Evolutionary conservation across 2,113 vertebrate species (phyloP), one percentile per base, ranked within the genome.

Genomic region (Tupaia chinensis): DNA sequence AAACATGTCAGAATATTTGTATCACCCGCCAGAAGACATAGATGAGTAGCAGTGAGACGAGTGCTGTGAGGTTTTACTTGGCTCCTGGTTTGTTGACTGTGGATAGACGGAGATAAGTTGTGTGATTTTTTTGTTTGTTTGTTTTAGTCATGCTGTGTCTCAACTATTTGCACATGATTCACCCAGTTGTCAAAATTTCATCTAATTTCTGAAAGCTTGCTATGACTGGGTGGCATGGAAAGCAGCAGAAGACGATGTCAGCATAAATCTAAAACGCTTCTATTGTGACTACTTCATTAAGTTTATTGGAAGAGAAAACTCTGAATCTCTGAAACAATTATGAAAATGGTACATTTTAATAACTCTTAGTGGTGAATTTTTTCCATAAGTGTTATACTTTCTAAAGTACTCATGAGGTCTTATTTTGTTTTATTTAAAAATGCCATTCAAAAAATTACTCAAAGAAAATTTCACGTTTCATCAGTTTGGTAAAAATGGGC

Each of bases 11-110:
- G 61, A 90, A 34, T 79, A 86, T 83, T 91, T 94, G 15, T 86
- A 65, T 93, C 27, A 63, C 17, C 93, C 53, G 93, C 80, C 89
- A 96, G 83, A 94, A 94, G 82, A 91, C 76, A 83, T 56, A 81
- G 54, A 88, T 91, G 74, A 90, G 66, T 68, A 83, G 22, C 74
- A 83, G 27, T 93, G 74, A 91, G 93, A 89, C 81, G 94, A 97
- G 87, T 34, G 32, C 1, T 14, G 8, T 69, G 32, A 68, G 44
- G 61, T 88, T 88, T 93, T 66, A 70, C 27, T 91, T 94, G 82
- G 58, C 73, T 95, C 23, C 19, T 69, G 23, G 1, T 73, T 90
- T 93, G 56, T 65, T 93, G 65, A 53, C 56, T 83, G 16, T 89
- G 54, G 34, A 86, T 1, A 93, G 29, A 95, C 69, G 15, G 6